Percentiles rank a stretch among this genome's conserved stretches.
These are phyloP conservation scores for Eulemur rufifrons DNA, from an alignment of 2,113 vertebrate genomes.

Conservation along the genomic window DNA sequence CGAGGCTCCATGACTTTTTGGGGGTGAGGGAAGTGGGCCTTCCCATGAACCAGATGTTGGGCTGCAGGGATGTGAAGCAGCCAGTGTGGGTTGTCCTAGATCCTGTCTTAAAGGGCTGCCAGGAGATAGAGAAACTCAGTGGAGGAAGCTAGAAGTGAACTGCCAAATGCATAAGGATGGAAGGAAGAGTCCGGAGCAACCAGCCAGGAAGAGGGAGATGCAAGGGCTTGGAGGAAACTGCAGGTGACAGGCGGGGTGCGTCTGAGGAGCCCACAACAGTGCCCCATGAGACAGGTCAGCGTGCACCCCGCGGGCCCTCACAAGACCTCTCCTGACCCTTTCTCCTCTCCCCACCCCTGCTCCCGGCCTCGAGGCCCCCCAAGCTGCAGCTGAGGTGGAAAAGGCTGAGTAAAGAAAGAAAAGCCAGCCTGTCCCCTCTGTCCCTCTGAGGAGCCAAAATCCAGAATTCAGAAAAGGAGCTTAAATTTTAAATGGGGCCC, in stretches of 20 bases:
- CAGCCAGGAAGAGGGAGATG: not conserved
- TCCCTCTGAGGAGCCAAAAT: not conserved
- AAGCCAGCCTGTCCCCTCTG: not conserved
- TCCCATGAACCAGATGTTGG: not conserved
- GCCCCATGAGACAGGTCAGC: not conserved
- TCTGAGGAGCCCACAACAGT: not conserved
- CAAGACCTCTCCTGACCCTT: not conserved
- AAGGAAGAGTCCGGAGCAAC: not conserved
- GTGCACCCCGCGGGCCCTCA: fast-evolving
- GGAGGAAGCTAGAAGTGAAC: not conserved
- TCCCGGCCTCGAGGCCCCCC: not conserved
- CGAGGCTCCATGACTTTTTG: not conserved
- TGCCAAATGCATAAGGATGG: too few relatives aligned
- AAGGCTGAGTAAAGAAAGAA: not conserved
- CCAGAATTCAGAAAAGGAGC: not conserved
- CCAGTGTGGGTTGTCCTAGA: not conserved
- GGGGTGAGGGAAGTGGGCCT: not conserved
- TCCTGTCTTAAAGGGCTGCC: not conserved
- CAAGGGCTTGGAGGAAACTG: too few relatives aligned
- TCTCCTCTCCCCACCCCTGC: not conserved
- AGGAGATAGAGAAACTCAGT: not conserved
- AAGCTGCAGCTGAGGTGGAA: not conserved
- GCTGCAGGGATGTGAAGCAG: not conserved
- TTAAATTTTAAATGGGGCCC: not conserved
- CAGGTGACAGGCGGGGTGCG: too few relatives aligned